Base-by-base conservation (phyloP, 35 echinoderm and acorn worm species). In the Nesometra sesokonis region DNA sequence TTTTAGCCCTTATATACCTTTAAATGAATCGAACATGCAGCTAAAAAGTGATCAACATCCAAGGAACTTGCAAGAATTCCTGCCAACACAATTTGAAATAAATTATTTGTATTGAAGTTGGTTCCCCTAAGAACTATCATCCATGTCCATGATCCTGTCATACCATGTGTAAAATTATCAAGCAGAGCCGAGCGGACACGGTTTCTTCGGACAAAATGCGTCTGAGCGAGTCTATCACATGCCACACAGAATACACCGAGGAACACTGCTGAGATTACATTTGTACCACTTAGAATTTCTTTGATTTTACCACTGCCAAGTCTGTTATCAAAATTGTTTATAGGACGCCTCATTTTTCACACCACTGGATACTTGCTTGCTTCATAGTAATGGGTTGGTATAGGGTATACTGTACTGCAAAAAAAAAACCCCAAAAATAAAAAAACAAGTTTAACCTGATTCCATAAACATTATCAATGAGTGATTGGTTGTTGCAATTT, bases 21-120 rank as follows among this genome's bases (percentile, higher is more conserved):
- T 19, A 93, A 80, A 0, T 86, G 32, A 43, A 93, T 21, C 33
- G 91, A 88, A 34, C 77, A 35, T 27, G 86, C 87, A 38, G 86
- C 86, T 46, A 85, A 27, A 46, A 93, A 89, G 67, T 93, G 91
- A 85, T 93, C 91, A 30, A 85, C 46, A 82, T 93, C 91, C 34
- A 88, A 13, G 21, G 29, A 5, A 27, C 46, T 83, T 30, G 91
- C 52, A 34, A 88, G 57, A 23, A 93, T 29, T 0, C 91, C 91
- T 40, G 86, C 85, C 3, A 93, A 36, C 29, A 89, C 17, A 5
- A 89, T 46, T 32, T 93, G 86, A 30, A 30, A 23, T 35, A 17
- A 78, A 17, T 80, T 19, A n/a, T 35, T 35, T 17, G 86, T 46
- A 86, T 4, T 34, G 78, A 31, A 1, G 76, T 29, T 39, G 40